Evolutionary conservation across 30 jellyfish, hydroid and myxozoan species (phyloP).

Genomic region (Turritopsis dohrnii): DNA sequence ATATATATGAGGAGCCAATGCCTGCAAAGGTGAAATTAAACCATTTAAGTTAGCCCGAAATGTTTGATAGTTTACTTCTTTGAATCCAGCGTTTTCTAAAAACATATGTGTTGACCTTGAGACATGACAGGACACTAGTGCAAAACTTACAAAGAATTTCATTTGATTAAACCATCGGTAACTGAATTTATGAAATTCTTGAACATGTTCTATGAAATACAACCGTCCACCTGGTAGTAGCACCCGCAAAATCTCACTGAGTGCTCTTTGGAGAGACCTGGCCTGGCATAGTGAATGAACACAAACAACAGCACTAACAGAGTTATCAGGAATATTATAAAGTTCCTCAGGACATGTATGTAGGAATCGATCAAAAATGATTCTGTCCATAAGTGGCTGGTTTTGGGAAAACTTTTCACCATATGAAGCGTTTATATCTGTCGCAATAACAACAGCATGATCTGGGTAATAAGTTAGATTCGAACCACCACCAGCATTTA

Average conservation of each 20-base stretch:
- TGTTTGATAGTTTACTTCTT: background rate
- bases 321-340: background rate
- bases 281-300: constrained; percentile 13
- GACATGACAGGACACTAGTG: constrained; percentile 10
- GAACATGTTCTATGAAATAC: constrained; percentile 10
- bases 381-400: background rate
- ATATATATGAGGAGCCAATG: constrained; percentile 13
- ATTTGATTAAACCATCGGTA: background rate
- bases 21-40: background rate
- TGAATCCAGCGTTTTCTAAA: background rate
- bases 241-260: background rate
- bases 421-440: constrained; percentile 5
- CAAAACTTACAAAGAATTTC: background rate
- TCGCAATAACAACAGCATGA: background rate
- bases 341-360: constrained; percentile 3
- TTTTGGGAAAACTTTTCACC: background rate
- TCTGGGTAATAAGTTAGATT: constrained; percentile 13
- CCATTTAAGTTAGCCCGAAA: background rate
- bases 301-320: constrained; percentile 14
- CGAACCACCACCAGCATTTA: constrained; percentile 24
- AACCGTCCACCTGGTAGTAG: constrained; percentile 23
- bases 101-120: background rate
- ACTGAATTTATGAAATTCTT: background rate
- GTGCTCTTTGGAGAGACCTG: background rate
- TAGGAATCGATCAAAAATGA: constrained; percentile 3